Evolutionary conservation across 2,113 vertebrate species (phyloP).

Genomic region (Takifugu bimaculatus): DNA sequence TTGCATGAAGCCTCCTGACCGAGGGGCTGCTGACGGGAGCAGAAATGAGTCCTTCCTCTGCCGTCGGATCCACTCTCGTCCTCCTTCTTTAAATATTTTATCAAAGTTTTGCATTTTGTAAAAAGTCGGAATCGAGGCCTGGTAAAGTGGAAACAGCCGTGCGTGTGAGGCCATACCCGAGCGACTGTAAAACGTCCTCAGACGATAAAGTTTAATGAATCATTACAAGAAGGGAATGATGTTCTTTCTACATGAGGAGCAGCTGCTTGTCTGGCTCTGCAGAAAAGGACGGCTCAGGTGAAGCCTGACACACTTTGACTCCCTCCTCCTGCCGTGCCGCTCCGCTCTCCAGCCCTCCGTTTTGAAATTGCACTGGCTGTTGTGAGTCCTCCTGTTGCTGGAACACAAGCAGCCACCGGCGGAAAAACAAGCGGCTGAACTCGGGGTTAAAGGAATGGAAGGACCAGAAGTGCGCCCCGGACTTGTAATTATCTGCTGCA

Average conservation of each 20-base stretch:
- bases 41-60: slow-evolving; percentile 20
- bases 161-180: slow-evolving; percentile 1
- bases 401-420: slow-evolving; percentile 4
- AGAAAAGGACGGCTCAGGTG: slow-evolving; percentile 10
- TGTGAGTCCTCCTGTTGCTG: slow-evolving; percentile 15
- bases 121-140: slow-evolving; percentile 36
- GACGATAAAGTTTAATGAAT: too few relatives aligned
- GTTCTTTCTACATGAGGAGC: not conserved
- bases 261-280: not conserved
- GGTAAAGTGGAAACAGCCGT: slow-evolving; percentile 21
- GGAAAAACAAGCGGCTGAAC: slow-evolving; percentile 33
- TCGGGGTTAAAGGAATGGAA: slow-evolving; percentile 6
- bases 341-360: slow-evolving; percentile 1
- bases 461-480: slow-evolving; percentile 22
- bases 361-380: slow-evolving; percentile 23
- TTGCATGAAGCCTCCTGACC: slow-evolving; percentile 12
- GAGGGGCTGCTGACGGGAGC: slow-evolving; percentile 12
- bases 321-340: not conserved
- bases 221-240: not conserved
- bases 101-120: slow-evolving; percentile 39
- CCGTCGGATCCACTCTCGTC: slow-evolving; percentile 34
- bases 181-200: not conserved
- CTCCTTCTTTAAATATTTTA: slow-evolving; percentile 47
- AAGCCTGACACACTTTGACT: slow-evolving; percentile 13
- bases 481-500: slow-evolving; percentile 43